Conservation (phyloP, 2,888 invertebrate species). For the Cacoxenus indagator region DNA sequence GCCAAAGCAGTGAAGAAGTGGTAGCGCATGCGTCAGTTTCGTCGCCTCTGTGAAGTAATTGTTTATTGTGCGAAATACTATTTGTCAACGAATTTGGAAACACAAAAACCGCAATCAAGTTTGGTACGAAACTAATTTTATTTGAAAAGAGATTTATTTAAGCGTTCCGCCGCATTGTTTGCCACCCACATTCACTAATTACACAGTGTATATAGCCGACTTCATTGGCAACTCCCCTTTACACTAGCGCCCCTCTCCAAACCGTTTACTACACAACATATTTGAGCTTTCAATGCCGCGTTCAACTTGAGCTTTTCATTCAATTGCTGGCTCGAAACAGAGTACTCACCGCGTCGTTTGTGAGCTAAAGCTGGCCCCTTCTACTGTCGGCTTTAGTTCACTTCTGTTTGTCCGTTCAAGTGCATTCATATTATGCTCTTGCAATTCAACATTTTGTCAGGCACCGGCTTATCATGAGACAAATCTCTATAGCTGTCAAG, state of each 20-base stretch:
- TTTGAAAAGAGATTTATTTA: too few relatives aligned
- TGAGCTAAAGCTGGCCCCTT: background rate
- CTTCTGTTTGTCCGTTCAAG: background rate
- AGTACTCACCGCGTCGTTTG: background rate
- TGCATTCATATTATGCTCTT: background rate
- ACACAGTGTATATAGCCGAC: background rate
- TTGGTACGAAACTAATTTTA: background rate
- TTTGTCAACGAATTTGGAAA: background rate
- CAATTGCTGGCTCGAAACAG: slow-evolving; percentile 4
- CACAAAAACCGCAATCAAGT: background rate
- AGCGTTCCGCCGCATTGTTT: too few relatives aligned
- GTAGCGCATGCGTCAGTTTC: slow-evolving; percentile 6
- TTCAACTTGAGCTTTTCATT: slow-evolving; percentile 10
- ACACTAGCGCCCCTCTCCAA: background rate
- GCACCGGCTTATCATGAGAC: background rate
- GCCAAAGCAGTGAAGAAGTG: background rate
- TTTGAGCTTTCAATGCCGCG: background rate
- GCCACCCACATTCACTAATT: too few relatives aligned
- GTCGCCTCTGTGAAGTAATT: background rate
- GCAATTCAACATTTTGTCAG: background rate
- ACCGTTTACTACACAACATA: too few relatives aligned
- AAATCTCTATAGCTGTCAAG: slow-evolving; percentile 1
- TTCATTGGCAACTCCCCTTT: background rate
- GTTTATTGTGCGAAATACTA: slow-evolving; percentile 5
- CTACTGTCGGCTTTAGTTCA: background rate